These are phyloP conservation scores for Oryzias curvinotus DNA, from an alignment of 2,113 vertebrate species.

Conservation along the genomic window DNA sequence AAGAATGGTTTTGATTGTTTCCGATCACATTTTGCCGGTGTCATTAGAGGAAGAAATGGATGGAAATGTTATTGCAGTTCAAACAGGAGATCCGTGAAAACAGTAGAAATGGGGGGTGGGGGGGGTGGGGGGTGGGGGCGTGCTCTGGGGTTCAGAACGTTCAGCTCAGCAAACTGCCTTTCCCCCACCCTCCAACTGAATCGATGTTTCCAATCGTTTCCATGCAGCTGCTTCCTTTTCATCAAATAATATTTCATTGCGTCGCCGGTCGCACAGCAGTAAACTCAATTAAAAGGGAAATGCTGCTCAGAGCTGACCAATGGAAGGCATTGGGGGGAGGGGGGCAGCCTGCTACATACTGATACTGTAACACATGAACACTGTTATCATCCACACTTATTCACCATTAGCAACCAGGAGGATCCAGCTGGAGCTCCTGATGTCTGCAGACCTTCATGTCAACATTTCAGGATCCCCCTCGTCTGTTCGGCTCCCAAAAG, in stretches of 20 bases:
- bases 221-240: slow-evolving; percentile 40
- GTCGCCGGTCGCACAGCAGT: slow-evolving; percentile 38
- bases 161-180: no score
- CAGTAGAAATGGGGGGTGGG: no score
- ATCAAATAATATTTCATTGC: slow-evolving; percentile 48
- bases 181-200: not conserved
- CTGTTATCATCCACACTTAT: slow-evolving; percentile 31
- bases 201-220: slow-evolving; percentile 30
- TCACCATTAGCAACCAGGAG: slow-evolving; percentile 34
- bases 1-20: no score
- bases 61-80: no score
- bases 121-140: no score
- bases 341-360: slow-evolving; percentile 45
- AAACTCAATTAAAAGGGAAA: slow-evolving; percentile 67
- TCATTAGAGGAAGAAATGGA: no score
- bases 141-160: no score
- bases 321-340: slow-evolving; percentile 45
- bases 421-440: slow-evolving; percentile 11
- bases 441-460: not conserved
- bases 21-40: no score
- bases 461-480: slow-evolving; percentile 17
- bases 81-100: no score
- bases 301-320: slow-evolving; percentile 51
- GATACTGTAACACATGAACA: slow-evolving; percentile 57
- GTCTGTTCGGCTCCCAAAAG: not conserved